Base-by-base conservation (phyloP, 2,113 vertebrate genomes). In the Gulo gulo region DNA sequence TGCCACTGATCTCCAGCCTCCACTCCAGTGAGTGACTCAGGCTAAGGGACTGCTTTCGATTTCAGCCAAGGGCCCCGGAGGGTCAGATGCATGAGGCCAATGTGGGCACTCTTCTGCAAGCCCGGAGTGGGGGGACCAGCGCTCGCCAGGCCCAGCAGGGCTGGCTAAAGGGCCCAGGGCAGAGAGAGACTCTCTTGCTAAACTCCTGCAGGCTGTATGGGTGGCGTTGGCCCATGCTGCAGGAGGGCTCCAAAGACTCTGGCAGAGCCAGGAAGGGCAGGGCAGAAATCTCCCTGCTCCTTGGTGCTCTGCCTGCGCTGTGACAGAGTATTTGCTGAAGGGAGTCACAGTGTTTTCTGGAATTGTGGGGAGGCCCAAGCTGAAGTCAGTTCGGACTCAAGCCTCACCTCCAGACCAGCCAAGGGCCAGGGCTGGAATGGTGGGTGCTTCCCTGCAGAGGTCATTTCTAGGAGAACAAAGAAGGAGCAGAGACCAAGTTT, bases 1-100 rank as follows among this genome's bases (percentile, higher is more conserved):
- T 96, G 65, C 98, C 98, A 0, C 71, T 98, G 11, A 0, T 92
- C 79, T 97, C 98, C 92, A 97, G 96, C 93, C 97, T 98, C 84
- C 69, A 95, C 42, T 31, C 69, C 1, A 91, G 26, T 31, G 94
- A 98, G 82, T 97, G 97, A 98, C 73, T 52, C 16, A 0, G 18
- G n/a, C 36, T 1, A 4, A 86, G 31, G 42, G 69, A 47, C n/a
- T 67, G 18, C 67, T 47, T 80, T 88, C 14, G 45, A 74, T 45
- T 36, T 50, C 26, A 59, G 65, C 21, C 10, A 14, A 50, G 21
- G 42, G 16, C 4, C 23, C 39, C 6, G 31, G 4, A 31, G 36
- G 7, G 12, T 55, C n/a, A 57, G 61, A 95, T 52, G 13, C 26
- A 8, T 10, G 6, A 16, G 59, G 59, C 84, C 81, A 63, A n/a